phyloP scores from a whole-genome alignment of 2,888 invertebrate species.

The Eristalinus sepulchralis region DNA sequence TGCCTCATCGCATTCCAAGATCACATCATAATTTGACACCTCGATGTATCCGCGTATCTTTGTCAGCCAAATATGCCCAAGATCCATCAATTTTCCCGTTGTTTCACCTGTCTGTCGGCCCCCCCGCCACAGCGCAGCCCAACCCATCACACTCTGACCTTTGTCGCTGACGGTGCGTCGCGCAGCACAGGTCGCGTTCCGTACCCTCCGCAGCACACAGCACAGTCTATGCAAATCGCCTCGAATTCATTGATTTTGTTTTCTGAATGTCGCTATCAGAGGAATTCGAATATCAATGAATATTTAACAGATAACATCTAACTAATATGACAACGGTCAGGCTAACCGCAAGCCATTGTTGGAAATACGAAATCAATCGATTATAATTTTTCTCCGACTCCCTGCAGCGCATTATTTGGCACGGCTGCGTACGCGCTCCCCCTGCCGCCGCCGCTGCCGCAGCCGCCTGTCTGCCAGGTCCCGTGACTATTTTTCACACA shows the following conservation, averaged over 20 bases:
- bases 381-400: constrained; percentile 45
- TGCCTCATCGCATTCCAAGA: not conserved
- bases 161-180: not conserved
- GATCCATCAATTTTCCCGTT: not conserved
- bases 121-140: not conserved
- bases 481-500: constrained; percentile 26
- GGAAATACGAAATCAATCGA: constrained; percentile 55
- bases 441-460: not conserved
- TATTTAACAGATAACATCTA: constrained; percentile 54
- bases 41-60: not conserved
- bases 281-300: constrained; percentile 47
- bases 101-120: not conserved
- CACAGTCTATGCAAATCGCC: constrained; percentile 40
- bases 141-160: not conserved
- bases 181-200: not conserved
- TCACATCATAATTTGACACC: not conserved
- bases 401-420: constrained; percentile 52
- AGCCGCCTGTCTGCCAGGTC: too few species aligned
- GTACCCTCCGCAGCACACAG: not conserved
- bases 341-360: constrained; percentile 43
- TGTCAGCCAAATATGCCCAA: not conserved
- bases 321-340: constrained; percentile 52
- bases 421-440: constrained; percentile 6
- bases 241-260: constrained; percentile 47
- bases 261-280: constrained; percentile 45